Evolutionary conservation across 2,888 invertebrate species (phyloP).

Genomic region (Eristalis intricaria): DNA sequence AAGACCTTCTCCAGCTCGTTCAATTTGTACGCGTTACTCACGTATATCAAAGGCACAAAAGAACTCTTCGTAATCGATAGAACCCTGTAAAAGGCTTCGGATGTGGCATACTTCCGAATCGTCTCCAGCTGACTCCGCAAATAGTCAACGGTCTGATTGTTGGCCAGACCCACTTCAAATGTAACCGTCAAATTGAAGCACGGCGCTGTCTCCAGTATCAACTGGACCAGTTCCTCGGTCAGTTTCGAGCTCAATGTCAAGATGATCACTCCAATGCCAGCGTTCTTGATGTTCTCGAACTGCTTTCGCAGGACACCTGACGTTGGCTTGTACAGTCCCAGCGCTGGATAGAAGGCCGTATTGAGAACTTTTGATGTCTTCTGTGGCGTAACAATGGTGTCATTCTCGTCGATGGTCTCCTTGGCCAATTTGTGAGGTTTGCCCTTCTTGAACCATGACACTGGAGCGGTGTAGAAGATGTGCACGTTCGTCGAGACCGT

Average conservation of each 20-base stretch:
- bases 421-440: conserved; percentile 72
- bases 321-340: conserved; percentile 79
- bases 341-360: conserved; percentile 79
- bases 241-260: conserved; percentile 82
- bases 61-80: conserved; percentile 77
- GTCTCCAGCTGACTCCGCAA: conserved; percentile 81
- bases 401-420: conserved; percentile 63
- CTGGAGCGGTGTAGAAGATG: conserved; percentile 80
- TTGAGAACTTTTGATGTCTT: conserved; percentile 76
- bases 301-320: conserved; percentile 82
- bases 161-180: conserved; percentile 84
- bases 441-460: conserved; percentile 80
- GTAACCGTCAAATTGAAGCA: conserved; percentile 83
- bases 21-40: conserved; percentile 85
- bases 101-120: conserved; percentile 73
- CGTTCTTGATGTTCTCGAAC: conserved; percentile 83
- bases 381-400: conserved; percentile 73
- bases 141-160: conserved; percentile 82
- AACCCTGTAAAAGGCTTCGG: conserved; percentile 79
- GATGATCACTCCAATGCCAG: conserved; percentile 85
- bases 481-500: conserved; percentile 78
- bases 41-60: conserved; percentile 84
- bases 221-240: conserved; percentile 79
- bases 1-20: conserved; percentile 78
- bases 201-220: conserved; percentile 81